phyloP scores from a whole-genome alignment of 2,113 vertebrate species.

The Symphodus melops region DNA sequence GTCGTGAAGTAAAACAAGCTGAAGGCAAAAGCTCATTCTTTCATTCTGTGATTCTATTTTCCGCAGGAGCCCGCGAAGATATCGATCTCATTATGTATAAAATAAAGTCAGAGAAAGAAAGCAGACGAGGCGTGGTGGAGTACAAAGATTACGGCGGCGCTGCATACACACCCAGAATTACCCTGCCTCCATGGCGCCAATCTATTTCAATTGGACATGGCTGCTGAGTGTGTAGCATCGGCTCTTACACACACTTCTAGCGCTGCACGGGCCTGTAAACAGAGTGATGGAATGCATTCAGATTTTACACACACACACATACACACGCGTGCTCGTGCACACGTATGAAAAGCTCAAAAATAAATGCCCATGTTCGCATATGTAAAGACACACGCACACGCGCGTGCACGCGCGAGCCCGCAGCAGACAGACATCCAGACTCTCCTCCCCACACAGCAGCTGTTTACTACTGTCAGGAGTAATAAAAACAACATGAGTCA shows the following conservation, averaged over 20 bases:
- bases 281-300: constrained; percentile 49
- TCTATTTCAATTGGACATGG: constrained; percentile 79
- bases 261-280: constrained; percentile 44
- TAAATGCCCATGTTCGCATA: not conserved
- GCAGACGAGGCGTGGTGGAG: constrained; percentile 44
- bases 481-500: constrained; percentile 72
- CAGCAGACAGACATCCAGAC: constrained; percentile 52
- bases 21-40: constrained; percentile 8
- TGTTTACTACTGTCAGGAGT: constrained; percentile 75
- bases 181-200: constrained; percentile 63
- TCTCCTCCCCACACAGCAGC: constrained; percentile 58
- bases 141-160: constrained; percentile 56
- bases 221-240: constrained; percentile 57
- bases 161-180: constrained; percentile 52
- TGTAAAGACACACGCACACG: constrained; percentile 14
- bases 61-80: constrained; percentile 20
- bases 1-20: not conserved
- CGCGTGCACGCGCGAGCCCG: not conserved
- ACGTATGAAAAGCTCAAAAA: constrained; percentile 7
- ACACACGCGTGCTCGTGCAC: not conserved
- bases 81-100: constrained; percentile 67
- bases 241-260: constrained; percentile 53
- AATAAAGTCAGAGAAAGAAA: constrained; percentile 46
- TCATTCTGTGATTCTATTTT: constrained; percentile 51
- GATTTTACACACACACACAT: constrained; percentile 22